Base-by-base conservation (phyloP, 1,140 invertebrate genomes). In the Lepidurus arcticus region DNA sequence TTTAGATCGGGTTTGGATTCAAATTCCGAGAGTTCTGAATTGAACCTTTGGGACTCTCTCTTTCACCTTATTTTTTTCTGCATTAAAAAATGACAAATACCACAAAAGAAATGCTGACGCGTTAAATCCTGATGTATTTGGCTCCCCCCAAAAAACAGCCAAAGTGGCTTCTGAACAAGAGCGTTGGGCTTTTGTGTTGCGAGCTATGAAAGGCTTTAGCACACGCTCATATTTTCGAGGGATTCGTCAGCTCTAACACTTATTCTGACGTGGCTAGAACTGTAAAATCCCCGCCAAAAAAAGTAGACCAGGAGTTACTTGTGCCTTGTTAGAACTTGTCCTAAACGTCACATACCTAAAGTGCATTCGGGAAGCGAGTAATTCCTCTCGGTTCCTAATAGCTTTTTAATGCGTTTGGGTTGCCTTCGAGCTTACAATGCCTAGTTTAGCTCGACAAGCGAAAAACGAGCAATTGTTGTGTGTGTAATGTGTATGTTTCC, bases 71-170 rank as follows among this genome's bases (percentile, higher is more conserved):
- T 65, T 65, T 65, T 65, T 65, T 9, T 11, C 1, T n/a, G 53
- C 1, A 8, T 7, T 7, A 9, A 9, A 13, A 7, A 16, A 16
- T 7, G 4, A 65, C 21, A 65, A 65, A 65, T 7, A 21, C 4
- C 16, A 65, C n/a, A 65, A 65, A 65, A 65, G 53, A 65, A 65
- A 65, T 21, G 53, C 53, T 65, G 53, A 65, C 53, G 53, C 53
- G 53, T 65, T 65, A 65, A 65, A 65, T 65, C 53, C 53, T 65
- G 53, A 65, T 65, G 53, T 65, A 65, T 65, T 65, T 65, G 53
- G n/a, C 53, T 21, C 53, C 53, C 16, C 16, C 53, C 16, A 65
- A 21, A 21, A 16, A 34, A 3, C 34, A 34, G 34, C 34, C 34
- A 34, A 34, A 34, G 34, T 34, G 34, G 34, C 34, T 34, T 34